phyloP scores from a whole-genome alignment of 2,888 invertebrate species.

The Cacoxenus indagator region DNA sequence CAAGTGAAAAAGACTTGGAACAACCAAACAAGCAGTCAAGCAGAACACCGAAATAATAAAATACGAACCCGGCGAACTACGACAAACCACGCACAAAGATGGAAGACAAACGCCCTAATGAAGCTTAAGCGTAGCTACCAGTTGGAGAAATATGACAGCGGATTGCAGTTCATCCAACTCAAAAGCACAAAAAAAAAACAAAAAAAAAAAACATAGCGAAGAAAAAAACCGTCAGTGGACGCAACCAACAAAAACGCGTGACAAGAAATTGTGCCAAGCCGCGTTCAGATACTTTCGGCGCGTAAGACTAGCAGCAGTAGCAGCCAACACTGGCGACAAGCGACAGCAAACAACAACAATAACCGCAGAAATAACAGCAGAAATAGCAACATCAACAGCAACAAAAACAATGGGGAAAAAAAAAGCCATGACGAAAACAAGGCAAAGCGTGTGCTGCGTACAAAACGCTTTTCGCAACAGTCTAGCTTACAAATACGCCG shows the following conservation, averaged over 20 bases:
- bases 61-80: neutral
- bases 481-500: neutral
- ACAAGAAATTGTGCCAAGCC: conserved; percentile 3
- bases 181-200: neutral
- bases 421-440: neutral
- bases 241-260: neutral
- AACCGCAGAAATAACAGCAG: too few species aligned
- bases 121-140: neutral
- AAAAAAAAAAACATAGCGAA: neutral
- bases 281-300: conserved; percentile 10
- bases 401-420: too few species aligned
- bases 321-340: neutral
- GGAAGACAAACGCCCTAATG: conserved; percentile 1
- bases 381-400: too few species aligned
- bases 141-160: conserved; percentile 2
- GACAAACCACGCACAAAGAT: neutral
- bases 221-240: neutral
- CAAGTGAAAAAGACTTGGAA: neutral
- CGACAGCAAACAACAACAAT: neutral
- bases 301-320: conserved; percentile 9
- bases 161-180: neutral
- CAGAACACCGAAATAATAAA: neutral
- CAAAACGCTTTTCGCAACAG: neutral
- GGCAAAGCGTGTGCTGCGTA: conserved; percentile 11
- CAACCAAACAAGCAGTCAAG: conserved; percentile 4